Evolutionary conservation across 1,140 invertebrate species (phyloP), one percentile per base, ranked within the genome.

Genomic region (Drosophila parabipectinata): DNA sequence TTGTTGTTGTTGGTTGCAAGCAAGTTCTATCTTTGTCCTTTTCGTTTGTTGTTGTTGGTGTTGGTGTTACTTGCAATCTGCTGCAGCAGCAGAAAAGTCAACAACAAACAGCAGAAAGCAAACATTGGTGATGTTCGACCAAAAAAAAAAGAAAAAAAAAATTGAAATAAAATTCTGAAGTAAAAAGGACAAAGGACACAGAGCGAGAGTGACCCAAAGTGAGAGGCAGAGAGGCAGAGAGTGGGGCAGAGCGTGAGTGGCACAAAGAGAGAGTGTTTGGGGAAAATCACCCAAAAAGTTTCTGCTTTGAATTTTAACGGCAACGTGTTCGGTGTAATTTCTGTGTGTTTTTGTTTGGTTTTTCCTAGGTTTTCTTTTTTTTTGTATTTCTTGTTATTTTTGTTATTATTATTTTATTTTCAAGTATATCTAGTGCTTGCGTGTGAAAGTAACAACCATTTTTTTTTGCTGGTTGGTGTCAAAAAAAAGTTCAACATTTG

Each of bases 361-460:
- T 57, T 64, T 45, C 21, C 56, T 52, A 28, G 14, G 24, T 14
- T 59, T 62, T 14, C 21, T 21, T 21, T 21, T 21, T 21, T 21
- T 21, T n/a, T n/a, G n/a, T n/a, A n/a, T 59, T 62, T 14, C 21
- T 21, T 21, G 3, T 21, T 21, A 3, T 21, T 54, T 21, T 21
- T 44, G 37, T 14, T 37, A 37, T 55, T 32, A 28, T 44, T 44
- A 52, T 59, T 69, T 71, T 44, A 15, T 64, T 37, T 54, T 67
- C 5, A 64, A 71, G 73, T 87, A 82, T 82, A 76, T 82, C 76
- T 87, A 76, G 78, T 87, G 82, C 34, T 85, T 80, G 83, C 82
- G 82, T 85, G 82, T 69, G 51, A 64, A 78, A 61, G 66, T 87
- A 18, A 15, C 8, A 18, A 2, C 41, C 7, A 15, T 44, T 44